These are phyloP conservation scores for Smithornis capensis DNA, from an alignment of 2,113 vertebrate genomes.

Conservation along the genomic window DNA sequence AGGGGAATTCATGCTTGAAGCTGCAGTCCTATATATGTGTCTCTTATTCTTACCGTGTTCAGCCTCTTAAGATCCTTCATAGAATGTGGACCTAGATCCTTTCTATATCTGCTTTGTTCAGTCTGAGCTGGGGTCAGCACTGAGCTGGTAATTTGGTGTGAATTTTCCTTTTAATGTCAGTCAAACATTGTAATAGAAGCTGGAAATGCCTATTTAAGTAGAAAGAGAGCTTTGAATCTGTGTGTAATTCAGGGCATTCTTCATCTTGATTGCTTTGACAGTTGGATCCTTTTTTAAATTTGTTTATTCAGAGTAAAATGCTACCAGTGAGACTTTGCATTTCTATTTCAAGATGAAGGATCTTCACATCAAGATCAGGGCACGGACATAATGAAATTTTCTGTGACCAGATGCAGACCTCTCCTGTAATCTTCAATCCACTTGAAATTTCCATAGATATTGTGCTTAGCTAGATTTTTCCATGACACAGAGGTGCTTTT, in stretches of 20 bases:
- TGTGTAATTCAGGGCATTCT: neutral
- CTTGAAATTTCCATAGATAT: neutral
- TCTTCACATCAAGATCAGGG: neutral
- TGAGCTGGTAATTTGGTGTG: neutral
- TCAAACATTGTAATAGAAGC: neutral
- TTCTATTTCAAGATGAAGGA: neutral
- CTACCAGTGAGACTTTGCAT: neutral
- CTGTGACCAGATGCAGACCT: neutral
- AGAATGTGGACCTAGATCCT: neutral
- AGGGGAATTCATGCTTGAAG: neutral
- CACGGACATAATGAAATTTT: neutral
- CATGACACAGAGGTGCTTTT: neutral
- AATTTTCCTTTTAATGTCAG: neutral
- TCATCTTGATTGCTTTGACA: neutral
- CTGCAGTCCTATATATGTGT: neutral
- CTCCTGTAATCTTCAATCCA: neutral
- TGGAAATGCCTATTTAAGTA: neutral
- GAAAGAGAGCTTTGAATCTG: neutral
- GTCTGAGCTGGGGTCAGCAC: neutral
- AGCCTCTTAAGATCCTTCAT: neutral
- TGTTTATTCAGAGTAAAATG: neutral
- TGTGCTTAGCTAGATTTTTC: neutral
- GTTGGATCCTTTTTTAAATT: rapidly evolving
- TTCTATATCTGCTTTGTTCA: neutral
- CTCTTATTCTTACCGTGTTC: neutral